A percentile compares a stretch with the other conserved stretches of the same genome.
These are phyloP conservation scores for Alauda arvensis DNA, from an alignment of 2,797 vertebrate genomes.

Conservation along the genomic window DNA sequence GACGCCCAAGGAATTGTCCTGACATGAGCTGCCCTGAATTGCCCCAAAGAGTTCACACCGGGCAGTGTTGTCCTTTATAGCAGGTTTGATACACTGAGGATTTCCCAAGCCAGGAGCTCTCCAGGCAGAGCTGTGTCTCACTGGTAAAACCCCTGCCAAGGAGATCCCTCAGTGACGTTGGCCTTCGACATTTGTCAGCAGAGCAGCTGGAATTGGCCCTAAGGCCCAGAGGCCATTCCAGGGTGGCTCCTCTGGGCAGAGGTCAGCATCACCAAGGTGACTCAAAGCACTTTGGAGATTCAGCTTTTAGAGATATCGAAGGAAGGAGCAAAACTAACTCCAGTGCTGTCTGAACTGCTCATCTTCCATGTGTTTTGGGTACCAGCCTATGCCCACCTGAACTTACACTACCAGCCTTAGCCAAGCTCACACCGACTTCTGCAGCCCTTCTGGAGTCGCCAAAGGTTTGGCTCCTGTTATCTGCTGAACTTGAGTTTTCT, in stretches of 20 bases:
- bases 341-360: not conserved
- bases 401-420: fast-evolving
- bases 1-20: slow-evolving; percentile 10
- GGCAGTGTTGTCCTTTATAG: not conserved
- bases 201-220: not conserved
- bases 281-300: not conserved
- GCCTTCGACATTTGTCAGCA: not conserved
- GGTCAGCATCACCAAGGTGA: not conserved
- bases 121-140: not conserved
- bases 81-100: not conserved
- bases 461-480: not conserved
- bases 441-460: not conserved
- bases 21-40: slow-evolving; percentile 25
- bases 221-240: fast-evolving
- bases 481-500: not conserved
- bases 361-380: not conserved
- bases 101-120: slow-evolving; percentile 15
- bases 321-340: not conserved
- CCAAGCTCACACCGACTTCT: not conserved
- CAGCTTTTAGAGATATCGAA: not conserved
- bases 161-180: not conserved
- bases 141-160: not conserved
- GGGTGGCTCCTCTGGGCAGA: not conserved
- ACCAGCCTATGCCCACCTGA: not conserved
- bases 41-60: not conserved